Evolutionary conservation across 2,888 invertebrate genomes (phyloP), one percentile per base, ranked within the genome.

Genomic region (Dione juno): DNA sequence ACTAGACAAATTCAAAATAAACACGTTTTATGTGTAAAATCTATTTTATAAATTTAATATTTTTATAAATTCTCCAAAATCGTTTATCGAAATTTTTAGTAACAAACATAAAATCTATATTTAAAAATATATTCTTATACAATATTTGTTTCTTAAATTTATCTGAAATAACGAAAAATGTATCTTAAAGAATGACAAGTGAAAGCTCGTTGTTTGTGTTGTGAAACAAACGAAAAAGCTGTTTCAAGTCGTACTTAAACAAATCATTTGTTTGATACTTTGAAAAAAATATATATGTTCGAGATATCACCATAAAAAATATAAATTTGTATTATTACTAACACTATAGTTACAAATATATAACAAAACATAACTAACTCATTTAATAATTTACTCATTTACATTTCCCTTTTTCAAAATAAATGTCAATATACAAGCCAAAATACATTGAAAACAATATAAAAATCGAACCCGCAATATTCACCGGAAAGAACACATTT

Each of bases 201-300:
- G 37, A 43, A 61, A 45, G 45, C 45, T 61, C n/a, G 35, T 35
- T 61, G 35, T 45, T 45, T 61, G 45, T 45, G 28, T 45, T 45
- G 45, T 45, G 28, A n/a, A 45, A 28, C 3, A 28, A 13, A 61
- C 61, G 28, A 61, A 45, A 59, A 45, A 61, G 61, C 61, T 35
- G n/a, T 35, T 28, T 11, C 45, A 35, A 45, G n/a, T 35, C 28
- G 61, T 28, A 35, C 28, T n/a, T n/a, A 61, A n/a, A 28, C 35
- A 61, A 61, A 61, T 61, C 45, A 61, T 10, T 45, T 41, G 43
- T 45, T n/a, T 45, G 10, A 1, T 7, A 61, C 45, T 13, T 35
- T n/a, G 6, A 16, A 3, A 28, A 28, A 28, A 2, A 61, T 0
- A 45, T 45, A 40, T 35, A 45, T 35, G 16, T 1, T 28, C 7